phyloP scores from a whole-genome alignment of 2,888 invertebrate species.

The Falcaria lacertinaria region DNA sequence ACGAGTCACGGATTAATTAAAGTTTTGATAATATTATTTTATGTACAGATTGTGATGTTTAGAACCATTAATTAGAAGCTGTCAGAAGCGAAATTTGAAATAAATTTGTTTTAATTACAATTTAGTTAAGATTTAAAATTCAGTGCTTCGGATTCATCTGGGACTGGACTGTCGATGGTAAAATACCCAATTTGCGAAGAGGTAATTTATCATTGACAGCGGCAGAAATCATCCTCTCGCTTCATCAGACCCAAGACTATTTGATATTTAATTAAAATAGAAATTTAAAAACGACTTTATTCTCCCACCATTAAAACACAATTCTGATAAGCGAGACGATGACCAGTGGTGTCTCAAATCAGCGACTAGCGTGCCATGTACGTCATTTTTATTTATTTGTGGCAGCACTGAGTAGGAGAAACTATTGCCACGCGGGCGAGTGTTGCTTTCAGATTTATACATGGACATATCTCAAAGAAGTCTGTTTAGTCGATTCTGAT shows the following conservation, averaged over 20 bases:
- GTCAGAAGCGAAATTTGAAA: slow-evolving; percentile 14
- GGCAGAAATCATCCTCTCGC: slow-evolving; percentile 62
- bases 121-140: slow-evolving; percentile 22
- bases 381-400: slow-evolving; percentile 49
- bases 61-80: slow-evolving; percentile 3
- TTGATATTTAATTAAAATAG: slow-evolving; percentile 23
- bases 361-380: slow-evolving; percentile 75
- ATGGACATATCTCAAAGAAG: not conserved
- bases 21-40: slow-evolving; percentile 10
- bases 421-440: slow-evolving; percentile 50
- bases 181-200: slow-evolving; percentile 25
- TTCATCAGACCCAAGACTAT: slow-evolving; percentile 39
- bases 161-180: slow-evolving; percentile 57
- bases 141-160: slow-evolving; percentile 74
- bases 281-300: slow-evolving; percentile 19
- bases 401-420: slow-evolving; percentile 72
- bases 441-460: slow-evolving; percentile 43
- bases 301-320: too few relatives aligned
- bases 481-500: not conserved
- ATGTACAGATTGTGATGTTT: slow-evolving; percentile 9
- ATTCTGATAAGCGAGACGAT: slow-evolving; percentile 65
- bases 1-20: not conserved
- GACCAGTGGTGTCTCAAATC: slow-evolving; percentile 75
- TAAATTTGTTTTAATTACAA: slow-evolving; percentile 19
- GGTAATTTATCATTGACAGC: slow-evolving; percentile 50